Evolutionary conservation across 2,888 invertebrate species (phyloP).

Genomic region (Mesorhabditis spiculigera): DNA sequence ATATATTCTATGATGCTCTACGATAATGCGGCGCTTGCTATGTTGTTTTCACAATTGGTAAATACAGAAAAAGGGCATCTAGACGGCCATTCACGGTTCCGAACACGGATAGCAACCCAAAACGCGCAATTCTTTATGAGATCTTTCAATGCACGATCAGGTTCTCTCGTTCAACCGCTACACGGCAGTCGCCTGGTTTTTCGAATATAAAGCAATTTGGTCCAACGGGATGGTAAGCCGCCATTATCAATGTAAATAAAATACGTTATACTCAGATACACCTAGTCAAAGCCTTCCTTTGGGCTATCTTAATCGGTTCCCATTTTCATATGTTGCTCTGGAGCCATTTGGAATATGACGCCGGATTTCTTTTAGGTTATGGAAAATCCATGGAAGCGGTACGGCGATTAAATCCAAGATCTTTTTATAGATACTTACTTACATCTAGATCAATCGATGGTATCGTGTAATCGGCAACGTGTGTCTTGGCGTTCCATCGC

Average conservation of each 20-base stretch:
- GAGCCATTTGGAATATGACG: neutral
- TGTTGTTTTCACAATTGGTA: constrained; percentile 4
- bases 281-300: neutral
- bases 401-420: neutral
- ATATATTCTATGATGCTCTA: neutral
- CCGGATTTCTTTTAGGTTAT: neutral
- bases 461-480: neutral
- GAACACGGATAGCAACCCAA: neutral
- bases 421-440: too few relatives aligned
- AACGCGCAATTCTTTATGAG: too few relatives aligned
- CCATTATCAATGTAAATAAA: neutral
- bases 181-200: neutral
- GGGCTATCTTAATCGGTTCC: neutral
- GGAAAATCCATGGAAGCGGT: neutral
- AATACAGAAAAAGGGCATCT: too few relatives aligned
- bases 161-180: neutral
- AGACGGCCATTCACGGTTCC: neutral
- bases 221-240: neutral
- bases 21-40: neutral
- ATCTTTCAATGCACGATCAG: neutral
- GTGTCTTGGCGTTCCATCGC: neutral
- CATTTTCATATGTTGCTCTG: constrained; percentile 1
- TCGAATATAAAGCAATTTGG: neutral
- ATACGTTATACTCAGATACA: neutral
- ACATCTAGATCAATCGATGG: neutral